Conservation (phyloP, 2,113 vertebrate genomes). For the Lepisosteus oculatus region DNA sequence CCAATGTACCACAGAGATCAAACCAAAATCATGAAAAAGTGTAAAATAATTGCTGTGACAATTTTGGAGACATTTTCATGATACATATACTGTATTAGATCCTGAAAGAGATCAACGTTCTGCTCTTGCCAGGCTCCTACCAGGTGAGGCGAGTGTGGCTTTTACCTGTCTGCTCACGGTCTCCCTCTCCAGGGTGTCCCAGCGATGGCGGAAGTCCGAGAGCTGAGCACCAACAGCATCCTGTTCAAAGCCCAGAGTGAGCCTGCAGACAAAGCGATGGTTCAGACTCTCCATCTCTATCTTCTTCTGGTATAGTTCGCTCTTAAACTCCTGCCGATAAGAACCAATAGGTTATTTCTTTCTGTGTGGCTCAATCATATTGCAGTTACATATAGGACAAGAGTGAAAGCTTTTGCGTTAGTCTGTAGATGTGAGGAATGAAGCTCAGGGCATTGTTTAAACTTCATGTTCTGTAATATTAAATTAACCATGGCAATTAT, state of each 20-base stretch:
- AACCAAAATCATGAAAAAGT: too few species aligned
- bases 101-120: too few species aligned
- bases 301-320: conserved; percentile 83
- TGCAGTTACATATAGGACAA: too few species aligned
- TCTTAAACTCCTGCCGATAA: conserved; percentile 71
- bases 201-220: conserved; percentile 72
- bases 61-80: too few species aligned
- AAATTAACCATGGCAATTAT: too few species aligned
- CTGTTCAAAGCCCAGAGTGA: conserved; percentile 50
- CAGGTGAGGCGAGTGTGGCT: not conserved
- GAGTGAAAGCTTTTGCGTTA: too few species aligned
- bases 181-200: conserved; percentile 78
- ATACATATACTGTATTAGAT: too few species aligned
- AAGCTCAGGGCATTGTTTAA: too few species aligned
- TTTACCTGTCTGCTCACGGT: conserved; percentile 75
- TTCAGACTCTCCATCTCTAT: conserved; percentile 81
- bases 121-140: too few species aligned
- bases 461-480: not conserved
- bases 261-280: conserved; percentile 62
- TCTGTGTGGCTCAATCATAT: not conserved
- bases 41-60: too few species aligned
- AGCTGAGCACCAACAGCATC: conserved; percentile 46
- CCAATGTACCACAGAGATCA: too few species aligned
- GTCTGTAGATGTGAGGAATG: too few species aligned
- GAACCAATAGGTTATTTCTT: conserved; percentile 1